Percentiles rank a stretch among this genome's conserved stretches.
These are phyloP conservation scores for Albula glossodonta DNA, from an alignment of 2,113 vertebrate species.

Conservation along the genomic window DNA sequence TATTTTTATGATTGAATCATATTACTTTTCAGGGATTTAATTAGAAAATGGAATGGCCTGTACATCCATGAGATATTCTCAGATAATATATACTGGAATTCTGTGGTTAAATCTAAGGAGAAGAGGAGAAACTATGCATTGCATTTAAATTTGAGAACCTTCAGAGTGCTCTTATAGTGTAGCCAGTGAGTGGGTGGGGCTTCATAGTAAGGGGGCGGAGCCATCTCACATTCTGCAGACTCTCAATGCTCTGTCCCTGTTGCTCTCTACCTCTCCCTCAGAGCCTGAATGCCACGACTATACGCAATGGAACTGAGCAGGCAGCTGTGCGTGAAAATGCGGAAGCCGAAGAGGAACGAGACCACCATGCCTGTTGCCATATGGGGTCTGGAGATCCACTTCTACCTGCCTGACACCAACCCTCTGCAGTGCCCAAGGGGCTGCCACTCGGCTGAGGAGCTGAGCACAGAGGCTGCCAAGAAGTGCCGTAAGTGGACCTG, in stretches of 20 bases:
- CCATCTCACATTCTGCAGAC: neutral
- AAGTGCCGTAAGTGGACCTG: slow-evolving; percentile 71
- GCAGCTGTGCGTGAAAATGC: slow-evolving; percentile 83
- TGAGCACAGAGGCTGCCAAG: slow-evolving; percentile 77
- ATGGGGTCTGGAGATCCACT: slow-evolving; percentile 73
- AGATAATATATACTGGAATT: too few species aligned
- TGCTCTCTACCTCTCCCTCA: slow-evolving; percentile 31
- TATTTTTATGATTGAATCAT: too few species aligned
- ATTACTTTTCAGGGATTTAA: too few species aligned
- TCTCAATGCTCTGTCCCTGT: neutral
- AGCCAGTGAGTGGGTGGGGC: too few species aligned
- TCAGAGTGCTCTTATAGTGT: too few species aligned
- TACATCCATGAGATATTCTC: too few species aligned
- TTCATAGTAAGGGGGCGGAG: too few species aligned
- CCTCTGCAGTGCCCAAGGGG: slow-evolving; percentile 64
- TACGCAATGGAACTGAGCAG: slow-evolving; percentile 70
- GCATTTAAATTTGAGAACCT: too few species aligned
- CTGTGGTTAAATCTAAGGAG: too few species aligned
- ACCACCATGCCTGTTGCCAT: slow-evolving; percentile 54
- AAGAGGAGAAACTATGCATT: too few species aligned
- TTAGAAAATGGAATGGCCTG: too few species aligned
- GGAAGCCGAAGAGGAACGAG: slow-evolving; percentile 68
- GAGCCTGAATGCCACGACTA: slow-evolving; percentile 74
- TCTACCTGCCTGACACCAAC: slow-evolving; percentile 71
- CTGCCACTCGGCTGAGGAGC: slow-evolving; percentile 72